phyloP scores from a whole-genome alignment of 2,113 vertebrate genomes.

The Ameiurus melas region DNA sequence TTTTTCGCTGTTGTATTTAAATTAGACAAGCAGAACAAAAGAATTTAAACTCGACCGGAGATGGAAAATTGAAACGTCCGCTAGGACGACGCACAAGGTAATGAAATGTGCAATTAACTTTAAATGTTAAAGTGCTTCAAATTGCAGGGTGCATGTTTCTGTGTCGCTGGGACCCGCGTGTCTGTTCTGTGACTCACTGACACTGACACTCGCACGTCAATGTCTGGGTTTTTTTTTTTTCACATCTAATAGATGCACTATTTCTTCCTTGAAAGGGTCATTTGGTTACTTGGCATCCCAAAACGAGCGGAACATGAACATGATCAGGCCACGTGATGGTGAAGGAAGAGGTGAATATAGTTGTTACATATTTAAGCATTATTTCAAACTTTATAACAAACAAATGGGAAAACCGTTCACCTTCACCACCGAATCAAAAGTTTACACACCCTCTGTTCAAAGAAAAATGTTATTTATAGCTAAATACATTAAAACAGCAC shows the following conservation, averaged over 20 bases:
- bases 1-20: not conserved
- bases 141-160: not conserved
- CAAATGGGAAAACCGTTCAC: not conserved
- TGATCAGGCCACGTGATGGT: not conserved
- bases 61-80: not conserved
- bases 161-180: not conserved
- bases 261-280: not conserved
- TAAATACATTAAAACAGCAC: no score
- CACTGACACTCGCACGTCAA: conserved; percentile 2
- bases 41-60: not conserved
- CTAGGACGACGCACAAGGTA: not conserved
- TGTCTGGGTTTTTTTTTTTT: not conserved
- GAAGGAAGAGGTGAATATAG: not conserved
- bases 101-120: conserved; percentile 7
- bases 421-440: no score
- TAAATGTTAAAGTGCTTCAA: conserved; percentile 25
- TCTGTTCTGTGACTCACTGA: not conserved
- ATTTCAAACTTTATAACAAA: not conserved
- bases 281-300: not conserved
- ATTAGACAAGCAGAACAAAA: not conserved
- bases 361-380: no score
- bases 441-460: no score
- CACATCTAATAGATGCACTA: not conserved
- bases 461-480: no score
- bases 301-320: not conserved